Evolutionary conservation across 2,888 invertebrate species (phyloP), one percentile per base, ranked within the genome.

Genomic region (Octodonta nipae): DNA sequence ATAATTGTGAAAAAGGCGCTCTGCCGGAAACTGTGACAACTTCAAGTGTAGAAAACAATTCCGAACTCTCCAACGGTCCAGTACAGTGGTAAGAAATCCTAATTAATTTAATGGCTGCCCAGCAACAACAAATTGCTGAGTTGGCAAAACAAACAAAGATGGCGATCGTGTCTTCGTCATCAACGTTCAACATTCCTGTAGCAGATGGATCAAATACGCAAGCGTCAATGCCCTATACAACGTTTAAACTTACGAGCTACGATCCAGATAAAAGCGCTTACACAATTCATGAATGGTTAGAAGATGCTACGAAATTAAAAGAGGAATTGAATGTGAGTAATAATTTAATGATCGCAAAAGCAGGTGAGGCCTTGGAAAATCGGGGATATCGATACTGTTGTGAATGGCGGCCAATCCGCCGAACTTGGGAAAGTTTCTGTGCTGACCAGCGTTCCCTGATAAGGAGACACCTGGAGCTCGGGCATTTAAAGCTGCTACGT

Each of bases 271-370:
- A 26, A 4, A 42, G 30, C 17, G 30, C 32, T 4, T 41, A 36
- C 22, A 5, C 31, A 13, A 46, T 40, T 13, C 34, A 39, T 27
- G 40, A 45, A 28, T 45, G 42, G 44, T 26, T 45, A 13, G 30
- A 44, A 7, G 35, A 29, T 8, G 38, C 38, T 13, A 38, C 41
- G 2, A 40, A 44, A 30, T 17, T 43, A 12, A 45, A 46, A 33
- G 27, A 30, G 7, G 46, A 46, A 35, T 16, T 41, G 3, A 16
- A 39, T 13, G 34, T 26, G n/a, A n/a, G 10, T 2, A n/a, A n/a
- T n/a, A n/a, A n/a, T n/a, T n/a, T n/a, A n/a, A n/a, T n/a, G n/a
- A n/a, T n/a, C n/a, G n/a, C n/a, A n/a, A n/a, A n/a, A n/a, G n/a
- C n/a, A n/a, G n/a, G n/a, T n/a, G n/a, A n/a, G n/a, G n/a, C n/a